Conservation (phyloP, 2,113 vertebrate genomes). For the Cinclus mexicanus region DNA sequence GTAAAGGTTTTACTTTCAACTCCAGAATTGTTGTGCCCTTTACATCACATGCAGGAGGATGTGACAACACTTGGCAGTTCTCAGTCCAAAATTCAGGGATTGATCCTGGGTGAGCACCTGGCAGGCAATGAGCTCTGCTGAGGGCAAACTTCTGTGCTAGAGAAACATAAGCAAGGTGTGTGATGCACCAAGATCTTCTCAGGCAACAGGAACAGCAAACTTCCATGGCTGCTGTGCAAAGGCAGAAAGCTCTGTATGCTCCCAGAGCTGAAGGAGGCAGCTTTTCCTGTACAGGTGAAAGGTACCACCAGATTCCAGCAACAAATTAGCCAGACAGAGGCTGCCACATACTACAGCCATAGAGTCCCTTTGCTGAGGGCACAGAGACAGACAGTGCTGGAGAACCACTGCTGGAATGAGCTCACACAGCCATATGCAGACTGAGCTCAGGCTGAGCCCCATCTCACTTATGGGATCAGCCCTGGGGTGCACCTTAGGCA, state of each 20-base stretch:
- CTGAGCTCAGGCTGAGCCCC: neutral
- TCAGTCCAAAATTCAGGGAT: neutral
- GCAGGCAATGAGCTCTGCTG: neutral
- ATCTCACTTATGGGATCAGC: fast-evolving
- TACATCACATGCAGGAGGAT: neutral
- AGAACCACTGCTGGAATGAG: neutral
- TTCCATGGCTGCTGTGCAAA: neutral
- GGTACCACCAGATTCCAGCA: neutral
- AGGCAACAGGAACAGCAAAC: neutral
- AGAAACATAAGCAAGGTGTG: neutral
- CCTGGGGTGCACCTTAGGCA: neutral
- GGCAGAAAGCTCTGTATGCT: neutral
- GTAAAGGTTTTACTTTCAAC: neutral
- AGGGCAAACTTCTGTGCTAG: neutral
- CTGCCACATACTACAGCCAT: neutral
- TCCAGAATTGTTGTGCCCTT: neutral
- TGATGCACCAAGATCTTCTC: neutral
- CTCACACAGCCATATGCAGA: neutral
- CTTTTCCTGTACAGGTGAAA: neutral
- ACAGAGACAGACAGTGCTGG: fast-evolving
- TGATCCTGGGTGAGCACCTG: neutral
- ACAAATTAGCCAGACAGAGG: neutral
- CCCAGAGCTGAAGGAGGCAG: neutral
- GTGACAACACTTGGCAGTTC: neutral
- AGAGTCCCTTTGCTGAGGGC: neutral